These are phyloP conservation scores for Grus americana DNA, from an alignment of 2,113 vertebrate genomes.

Conservation along the genomic window DNA sequence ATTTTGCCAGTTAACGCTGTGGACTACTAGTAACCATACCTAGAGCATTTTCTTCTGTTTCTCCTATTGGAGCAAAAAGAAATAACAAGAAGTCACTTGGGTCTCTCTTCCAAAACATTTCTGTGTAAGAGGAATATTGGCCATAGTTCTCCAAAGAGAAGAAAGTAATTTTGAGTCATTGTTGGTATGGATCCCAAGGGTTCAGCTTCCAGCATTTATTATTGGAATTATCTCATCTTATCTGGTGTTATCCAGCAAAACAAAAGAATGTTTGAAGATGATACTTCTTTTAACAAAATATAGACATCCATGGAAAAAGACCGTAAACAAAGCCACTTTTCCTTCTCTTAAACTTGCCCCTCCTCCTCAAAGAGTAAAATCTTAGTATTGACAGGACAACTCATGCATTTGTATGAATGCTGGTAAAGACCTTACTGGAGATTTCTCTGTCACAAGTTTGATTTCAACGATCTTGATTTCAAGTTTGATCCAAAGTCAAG, in stretches of 20 bases:
- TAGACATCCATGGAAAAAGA: not conserved
- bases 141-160: not conserved
- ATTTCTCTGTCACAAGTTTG: not conserved
- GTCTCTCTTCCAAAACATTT: not conserved
- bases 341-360: fast-evolving
- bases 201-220: not conserved
- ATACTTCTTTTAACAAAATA: not conserved
- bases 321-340: not conserved
- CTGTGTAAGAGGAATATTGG: not conserved
- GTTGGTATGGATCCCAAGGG: not conserved
- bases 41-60: not conserved
- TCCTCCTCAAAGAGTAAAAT: not conserved
- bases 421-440: not conserved
- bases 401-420: not conserved
- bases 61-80: not conserved
- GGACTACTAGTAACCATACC: not conserved
- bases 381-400: not conserved
- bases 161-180: not conserved
- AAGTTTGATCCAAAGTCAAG: not conserved
- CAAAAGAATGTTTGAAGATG: not conserved
- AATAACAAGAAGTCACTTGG: not conserved
- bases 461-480: not conserved
- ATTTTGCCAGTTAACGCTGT: not conserved
- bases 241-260: not conserved
- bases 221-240: not conserved